phyloP scores from a whole-genome alignment of 2,888 invertebrate genomes.

The Epicampocera succincta region DNA sequence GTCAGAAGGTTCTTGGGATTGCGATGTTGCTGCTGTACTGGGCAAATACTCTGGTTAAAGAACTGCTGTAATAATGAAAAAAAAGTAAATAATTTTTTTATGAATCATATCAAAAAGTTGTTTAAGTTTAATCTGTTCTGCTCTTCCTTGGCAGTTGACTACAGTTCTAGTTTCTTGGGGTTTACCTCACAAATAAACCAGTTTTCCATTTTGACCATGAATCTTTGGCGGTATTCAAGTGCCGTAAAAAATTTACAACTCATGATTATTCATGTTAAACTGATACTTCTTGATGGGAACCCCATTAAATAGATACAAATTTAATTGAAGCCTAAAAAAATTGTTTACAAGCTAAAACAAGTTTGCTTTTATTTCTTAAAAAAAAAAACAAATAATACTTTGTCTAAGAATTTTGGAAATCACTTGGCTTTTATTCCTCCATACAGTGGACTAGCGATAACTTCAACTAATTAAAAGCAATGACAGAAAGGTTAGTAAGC shows the following conservation, averaged over 20 bases:
- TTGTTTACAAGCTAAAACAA: too few species aligned
- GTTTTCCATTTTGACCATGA: slow-evolving; percentile 27
- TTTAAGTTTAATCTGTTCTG: slow-evolving; percentile 13
- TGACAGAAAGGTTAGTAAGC: too few species aligned
- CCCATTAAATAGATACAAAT: background rate
- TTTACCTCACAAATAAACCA: slow-evolving; percentile 20
- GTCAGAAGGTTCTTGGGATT: background rate
- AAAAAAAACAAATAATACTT: too few species aligned
- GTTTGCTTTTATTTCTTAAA: too few species aligned
- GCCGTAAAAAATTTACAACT: background rate
- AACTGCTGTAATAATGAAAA: background rate
- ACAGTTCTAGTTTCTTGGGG: slow-evolving; percentile 22
- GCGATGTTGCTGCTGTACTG: background rate
- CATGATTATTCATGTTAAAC: background rate
- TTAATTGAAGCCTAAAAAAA: background rate
- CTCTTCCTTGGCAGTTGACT: background rate
- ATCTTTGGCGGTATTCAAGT: slow-evolving; percentile 3
- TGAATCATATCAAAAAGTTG: slow-evolving; percentile 25
- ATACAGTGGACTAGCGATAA: too few species aligned
- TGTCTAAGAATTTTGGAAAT: too few species aligned
- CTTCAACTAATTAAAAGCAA: too few species aligned
- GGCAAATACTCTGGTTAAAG: slow-evolving; percentile 29
- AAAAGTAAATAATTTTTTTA: slow-evolving; percentile 3
- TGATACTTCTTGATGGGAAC: background rate
- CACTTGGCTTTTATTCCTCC: too few species aligned